A percentile compares a stretch with the other conserved stretches of the same genome.
Conservation (phyloP, 2,888 invertebrate species). For the Keiferia lycopersicella region DNA sequence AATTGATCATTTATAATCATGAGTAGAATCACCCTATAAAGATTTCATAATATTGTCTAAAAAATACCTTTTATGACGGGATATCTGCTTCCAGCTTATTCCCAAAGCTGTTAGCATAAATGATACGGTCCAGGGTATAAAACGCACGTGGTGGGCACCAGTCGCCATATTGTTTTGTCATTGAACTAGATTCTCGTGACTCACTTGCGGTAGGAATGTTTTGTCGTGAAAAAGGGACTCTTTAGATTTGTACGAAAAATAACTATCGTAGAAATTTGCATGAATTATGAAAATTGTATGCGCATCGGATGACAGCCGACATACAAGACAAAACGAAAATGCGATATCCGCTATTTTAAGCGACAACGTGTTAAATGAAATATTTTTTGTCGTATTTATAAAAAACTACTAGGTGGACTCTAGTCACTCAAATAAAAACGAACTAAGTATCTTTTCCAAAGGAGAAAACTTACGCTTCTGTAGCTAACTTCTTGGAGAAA, state of each 20-base stretch:
- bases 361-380: too few species aligned
- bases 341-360: too few species aligned
- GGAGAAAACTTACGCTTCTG: not conserved
- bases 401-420: too few species aligned
- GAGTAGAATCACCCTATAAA: too few species aligned
- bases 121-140: not conserved
- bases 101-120: slow-evolving; percentile 5
- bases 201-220: not conserved
- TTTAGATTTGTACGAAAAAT: not conserved
- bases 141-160: not conserved
- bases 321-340: too few species aligned
- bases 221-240: not conserved
- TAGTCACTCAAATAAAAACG: too few species aligned
- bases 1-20: too few species aligned
- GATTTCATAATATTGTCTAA: too few species aligned
- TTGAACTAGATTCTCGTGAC: not conserved
- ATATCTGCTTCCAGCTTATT: not conserved
- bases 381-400: too few species aligned
- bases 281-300: too few species aligned
- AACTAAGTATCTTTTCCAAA: not conserved
- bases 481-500: not conserved
- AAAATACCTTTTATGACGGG: not conserved
- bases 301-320: too few species aligned
- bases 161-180: slow-evolving; percentile 10
- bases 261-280: too few species aligned